These are phyloP conservation scores for Zalophus californianus DNA, from an alignment of 2,797 vertebrate genomes.

Conservation along the genomic window DNA sequence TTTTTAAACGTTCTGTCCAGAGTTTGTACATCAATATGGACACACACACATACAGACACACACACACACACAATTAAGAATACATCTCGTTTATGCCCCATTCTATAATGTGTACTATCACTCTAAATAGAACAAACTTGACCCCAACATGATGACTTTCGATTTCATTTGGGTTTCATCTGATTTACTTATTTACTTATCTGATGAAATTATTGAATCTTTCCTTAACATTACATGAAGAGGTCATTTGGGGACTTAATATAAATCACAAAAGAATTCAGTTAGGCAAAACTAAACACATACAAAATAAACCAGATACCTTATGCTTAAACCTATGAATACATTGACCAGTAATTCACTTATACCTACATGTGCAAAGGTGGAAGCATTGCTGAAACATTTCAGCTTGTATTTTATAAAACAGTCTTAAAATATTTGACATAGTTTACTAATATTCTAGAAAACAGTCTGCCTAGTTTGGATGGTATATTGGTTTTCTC, in stretches of 20 bases:
- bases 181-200: neutral
- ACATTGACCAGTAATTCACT: neutral
- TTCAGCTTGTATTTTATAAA: conserved; percentile 37
- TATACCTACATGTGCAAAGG: neutral
- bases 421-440: conserved; percentile 55
- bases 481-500: neutral
- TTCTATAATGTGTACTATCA: neutral
- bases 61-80: neutral
- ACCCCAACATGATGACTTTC: neutral
- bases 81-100: neutral
- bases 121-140: neutral
- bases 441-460: neutral
- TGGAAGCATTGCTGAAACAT: conserved; percentile 27
- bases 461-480: neutral
- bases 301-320: neutral
- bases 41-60: neutral
- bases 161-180: neutral
- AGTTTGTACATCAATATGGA: neutral
- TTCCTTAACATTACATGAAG: neutral
- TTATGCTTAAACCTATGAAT: conserved; percentile 27
- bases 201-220: neutral
- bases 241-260: conserved; percentile 2
- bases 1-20: neutral
- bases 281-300: neutral
- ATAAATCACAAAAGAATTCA: conserved; percentile 45